Conservation (phyloP, 1,140 invertebrate genomes). For the Andrena cerasifolii region DNA sequence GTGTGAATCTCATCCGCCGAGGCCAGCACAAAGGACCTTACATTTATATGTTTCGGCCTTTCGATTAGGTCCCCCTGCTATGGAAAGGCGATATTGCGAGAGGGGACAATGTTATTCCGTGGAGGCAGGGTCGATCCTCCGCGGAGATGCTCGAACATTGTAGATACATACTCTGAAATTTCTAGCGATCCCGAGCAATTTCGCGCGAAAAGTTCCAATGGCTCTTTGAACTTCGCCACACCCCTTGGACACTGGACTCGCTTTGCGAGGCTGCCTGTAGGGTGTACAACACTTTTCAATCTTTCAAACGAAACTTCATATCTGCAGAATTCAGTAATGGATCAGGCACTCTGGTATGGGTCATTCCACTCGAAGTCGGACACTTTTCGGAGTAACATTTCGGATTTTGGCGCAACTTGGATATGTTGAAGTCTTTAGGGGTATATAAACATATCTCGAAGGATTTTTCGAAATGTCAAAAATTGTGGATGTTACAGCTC, state of each 20-base stretch:
- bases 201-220: slow-evolving; percentile 58
- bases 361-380: too few relatives aligned
- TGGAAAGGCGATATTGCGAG: background rate
- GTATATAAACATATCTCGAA: too few relatives aligned
- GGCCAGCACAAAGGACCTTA: slow-evolving; percentile 38
- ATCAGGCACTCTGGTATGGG: too few relatives aligned
- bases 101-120: slow-evolving; percentile 40
- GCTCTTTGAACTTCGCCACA: slow-evolving; percentile 53
- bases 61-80: slow-evolving; percentile 31
- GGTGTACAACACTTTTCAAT: too few relatives aligned
- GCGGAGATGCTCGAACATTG: slow-evolving; percentile 44
- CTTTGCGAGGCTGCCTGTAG: too few relatives aligned
- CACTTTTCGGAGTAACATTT: too few relatives aligned
- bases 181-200: slow-evolving; percentile 54
- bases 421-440: too few relatives aligned
- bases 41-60: slow-evolving; percentile 48
- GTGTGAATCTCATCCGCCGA: slow-evolving; percentile 25
- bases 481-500: too few relatives aligned
- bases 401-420: too few relatives aligned
- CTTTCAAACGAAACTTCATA: background rate
- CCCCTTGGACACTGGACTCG: slow-evolving; percentile 39
- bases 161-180: slow-evolving; percentile 58
- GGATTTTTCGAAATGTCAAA: too few relatives aligned
- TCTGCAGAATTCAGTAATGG: background rate
- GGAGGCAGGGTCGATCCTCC: slow-evolving; percentile 50